A percentile compares a stretch with the other conserved stretches of the same genome.
These are phyloP conservation scores for Chloromyia formosa DNA, from an alignment of 2,888 invertebrate genomes.

Conservation along the genomic window DNA sequence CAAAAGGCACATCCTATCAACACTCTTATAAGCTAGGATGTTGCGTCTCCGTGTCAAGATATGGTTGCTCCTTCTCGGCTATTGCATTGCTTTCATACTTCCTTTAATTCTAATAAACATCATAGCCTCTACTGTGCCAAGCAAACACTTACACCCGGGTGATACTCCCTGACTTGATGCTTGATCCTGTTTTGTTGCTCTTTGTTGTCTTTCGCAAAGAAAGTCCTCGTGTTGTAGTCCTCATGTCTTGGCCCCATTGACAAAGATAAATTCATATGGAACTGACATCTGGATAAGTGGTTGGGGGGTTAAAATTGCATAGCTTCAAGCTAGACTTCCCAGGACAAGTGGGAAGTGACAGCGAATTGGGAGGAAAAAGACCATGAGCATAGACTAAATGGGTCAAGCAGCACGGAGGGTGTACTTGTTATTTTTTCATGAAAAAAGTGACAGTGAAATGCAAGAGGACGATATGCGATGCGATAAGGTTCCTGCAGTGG, in stretches of 20 bases:
- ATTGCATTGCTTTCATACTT: constrained; percentile 42
- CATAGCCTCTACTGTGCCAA: not conserved
- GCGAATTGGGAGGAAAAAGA: not conserved
- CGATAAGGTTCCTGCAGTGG: not conserved
- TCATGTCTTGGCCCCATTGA: constrained; percentile 18
- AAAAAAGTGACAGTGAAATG: constrained; percentile 7
- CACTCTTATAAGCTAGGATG: not conserved
- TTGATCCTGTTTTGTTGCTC: not conserved
- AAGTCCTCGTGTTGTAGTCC: constrained; percentile 14
- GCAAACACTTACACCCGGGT: not conserved
- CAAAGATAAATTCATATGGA: constrained; percentile 39
- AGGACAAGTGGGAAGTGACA: constrained; percentile 12
- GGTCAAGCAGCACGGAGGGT: constrained; percentile 22
- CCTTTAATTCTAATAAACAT: constrained; percentile 46
- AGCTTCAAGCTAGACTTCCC: not conserved
- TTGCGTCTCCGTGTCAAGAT: not conserved
- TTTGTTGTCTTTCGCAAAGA: constrained; percentile 7
- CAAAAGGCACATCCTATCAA: constrained; percentile 43
- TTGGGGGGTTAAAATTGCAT: constrained; percentile 17
- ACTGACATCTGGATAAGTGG: constrained; percentile 42
- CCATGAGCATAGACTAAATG: constrained; percentile 14
- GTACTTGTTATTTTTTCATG: not conserved
- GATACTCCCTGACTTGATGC: not conserved
- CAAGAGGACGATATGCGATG: not conserved
- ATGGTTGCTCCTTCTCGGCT: not conserved